Evolutionary conservation across 2,113 vertebrate species (phyloP).

Genomic region (Salvator merianae): DNA sequence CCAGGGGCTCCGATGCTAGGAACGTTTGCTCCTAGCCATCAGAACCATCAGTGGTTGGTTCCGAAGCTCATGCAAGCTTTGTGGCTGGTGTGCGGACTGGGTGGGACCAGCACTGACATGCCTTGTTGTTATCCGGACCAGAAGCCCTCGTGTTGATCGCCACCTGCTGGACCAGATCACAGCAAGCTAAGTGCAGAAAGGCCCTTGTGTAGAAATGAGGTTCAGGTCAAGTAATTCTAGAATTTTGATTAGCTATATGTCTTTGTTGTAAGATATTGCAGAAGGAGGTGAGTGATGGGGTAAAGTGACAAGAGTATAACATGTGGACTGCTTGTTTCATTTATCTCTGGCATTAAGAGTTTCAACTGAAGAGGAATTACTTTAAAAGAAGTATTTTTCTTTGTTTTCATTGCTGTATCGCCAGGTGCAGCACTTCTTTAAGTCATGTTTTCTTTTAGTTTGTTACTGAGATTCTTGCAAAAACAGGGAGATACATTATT

Average conservation of each 20-base stretch:
- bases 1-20: too few relatives aligned
- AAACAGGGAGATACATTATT: neutral
- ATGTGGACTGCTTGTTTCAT: neutral
- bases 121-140: too few relatives aligned
- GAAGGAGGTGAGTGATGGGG: neutral
- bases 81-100: too few relatives aligned
- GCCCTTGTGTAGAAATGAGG: neutral
- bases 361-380: neutral
- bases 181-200: too few relatives aligned
- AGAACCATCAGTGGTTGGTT: too few relatives aligned
- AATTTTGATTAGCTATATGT: neutral
- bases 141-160: too few relatives aligned
- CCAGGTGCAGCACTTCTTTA: neutral
- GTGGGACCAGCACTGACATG: too few relatives aligned
- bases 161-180: too few relatives aligned
- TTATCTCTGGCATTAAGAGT: neutral
- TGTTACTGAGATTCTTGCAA: neutral
- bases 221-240: neutral
- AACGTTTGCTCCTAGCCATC: too few relatives aligned
- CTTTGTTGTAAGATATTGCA: neutral
- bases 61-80: too few relatives aligned
- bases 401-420: neutral
- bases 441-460: neutral
- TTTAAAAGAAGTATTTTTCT: neutral
- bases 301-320: neutral